A percentile compares a stretch with the other conserved stretches of the same genome.
phyloP scores from a whole-genome alignment of 2,888 invertebrate genomes.

The Pachycephus smyrnensis region DNA sequence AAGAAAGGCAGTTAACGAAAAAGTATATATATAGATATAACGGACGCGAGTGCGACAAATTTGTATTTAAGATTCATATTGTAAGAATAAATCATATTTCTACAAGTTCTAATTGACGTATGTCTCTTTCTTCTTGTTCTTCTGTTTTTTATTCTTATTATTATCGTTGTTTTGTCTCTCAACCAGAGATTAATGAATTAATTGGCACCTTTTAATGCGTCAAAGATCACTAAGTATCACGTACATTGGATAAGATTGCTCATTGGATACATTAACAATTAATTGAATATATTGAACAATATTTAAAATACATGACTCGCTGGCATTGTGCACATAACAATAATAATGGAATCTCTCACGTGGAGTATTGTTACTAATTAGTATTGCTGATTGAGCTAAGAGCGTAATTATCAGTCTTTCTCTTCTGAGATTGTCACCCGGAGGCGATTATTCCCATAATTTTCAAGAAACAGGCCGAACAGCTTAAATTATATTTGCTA shows the following conservation, averaged over 20 bases:
- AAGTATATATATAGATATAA: conserved; percentile 8
- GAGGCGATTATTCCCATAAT: neutral
- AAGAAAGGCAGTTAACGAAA: neutral
- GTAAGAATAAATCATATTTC: conserved; percentile 59
- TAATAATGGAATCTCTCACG: neutral
- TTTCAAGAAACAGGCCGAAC: neutral
- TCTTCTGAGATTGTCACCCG: neutral
- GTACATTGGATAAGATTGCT: neutral
- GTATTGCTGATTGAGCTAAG: neutral
- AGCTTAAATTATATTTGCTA: neutral
- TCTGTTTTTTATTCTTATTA: conserved; percentile 22
- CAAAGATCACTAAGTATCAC: neutral
- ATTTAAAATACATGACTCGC: neutral
- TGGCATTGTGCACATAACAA: neutral
- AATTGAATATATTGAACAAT: neutral
- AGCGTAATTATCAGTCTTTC: neutral
- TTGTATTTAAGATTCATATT: conserved; percentile 54
- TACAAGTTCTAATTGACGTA: conserved; percentile 52
- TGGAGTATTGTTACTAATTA: neutral
- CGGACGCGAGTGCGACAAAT: conserved; percentile 32
- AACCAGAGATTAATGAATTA: neutral
- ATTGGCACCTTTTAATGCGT: neutral
- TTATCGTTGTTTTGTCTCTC: neutral
- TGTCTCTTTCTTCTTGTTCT: conserved; percentile 20
- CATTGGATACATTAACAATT: neutral